A percentile compares a stretch with the other conserved stretches of the same genome.
phyloP scores from a whole-genome alignment of 53 echinoderm and acorn worm genomes.

The Crossaster papposus region DNA sequence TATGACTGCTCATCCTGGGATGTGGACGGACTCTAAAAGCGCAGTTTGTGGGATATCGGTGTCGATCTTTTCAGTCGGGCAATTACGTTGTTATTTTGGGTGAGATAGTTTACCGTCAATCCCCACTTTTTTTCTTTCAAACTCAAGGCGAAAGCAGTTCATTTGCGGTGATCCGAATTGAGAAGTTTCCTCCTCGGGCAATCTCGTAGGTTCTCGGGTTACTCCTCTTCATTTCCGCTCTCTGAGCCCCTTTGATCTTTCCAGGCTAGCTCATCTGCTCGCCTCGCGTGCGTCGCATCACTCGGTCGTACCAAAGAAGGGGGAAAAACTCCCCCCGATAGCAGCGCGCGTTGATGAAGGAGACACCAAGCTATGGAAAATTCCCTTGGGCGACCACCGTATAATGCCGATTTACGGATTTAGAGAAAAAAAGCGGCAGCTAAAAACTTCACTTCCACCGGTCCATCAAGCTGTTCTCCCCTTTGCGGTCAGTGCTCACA shows the following conservation, averaged over 20 bases:
- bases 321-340: background rate
- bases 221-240: slow-evolving; percentile 36
- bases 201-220: slow-evolving; percentile 24
- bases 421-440: background rate
- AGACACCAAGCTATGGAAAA: background rate
- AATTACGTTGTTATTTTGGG: background rate
- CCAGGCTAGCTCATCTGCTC: slow-evolving; percentile 27
- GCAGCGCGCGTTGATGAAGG: background rate
- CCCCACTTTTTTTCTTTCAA: background rate
- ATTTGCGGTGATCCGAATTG: background rate
- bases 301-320: background rate
- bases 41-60: no score
- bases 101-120: background rate
- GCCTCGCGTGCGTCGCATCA: background rate
- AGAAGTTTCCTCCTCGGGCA: slow-evolving; percentile 7
- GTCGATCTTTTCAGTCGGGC: background rate
- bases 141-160: background rate
- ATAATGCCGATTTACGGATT: background rate
- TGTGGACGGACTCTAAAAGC: no score
- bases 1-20: no score
- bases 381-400: slow-evolving; percentile 12
- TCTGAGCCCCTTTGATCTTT: slow-evolving; percentile 3
- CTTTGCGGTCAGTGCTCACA: slow-evolving; percentile 38
- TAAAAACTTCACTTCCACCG: background rate
- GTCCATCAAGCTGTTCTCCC: background rate